These are phyloP conservation scores for Drosophila sordidula DNA, from an alignment of 2,888 invertebrate species.

Conservation along the genomic window DNA sequence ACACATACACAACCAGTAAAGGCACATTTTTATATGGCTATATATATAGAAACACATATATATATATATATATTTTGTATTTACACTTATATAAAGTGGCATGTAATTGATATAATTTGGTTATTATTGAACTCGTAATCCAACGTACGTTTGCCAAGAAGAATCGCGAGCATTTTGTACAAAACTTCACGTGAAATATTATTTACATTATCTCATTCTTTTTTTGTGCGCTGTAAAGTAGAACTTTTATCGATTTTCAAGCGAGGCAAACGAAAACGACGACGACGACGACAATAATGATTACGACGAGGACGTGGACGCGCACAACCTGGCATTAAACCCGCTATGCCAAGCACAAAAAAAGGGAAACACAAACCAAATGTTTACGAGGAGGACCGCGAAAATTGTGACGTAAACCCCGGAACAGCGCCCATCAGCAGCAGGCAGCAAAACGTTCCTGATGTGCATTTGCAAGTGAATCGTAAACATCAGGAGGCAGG, in stretches of 20 bases:
- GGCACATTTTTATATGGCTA: slow-evolving; percentile 20
- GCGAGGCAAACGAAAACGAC: not conserved
- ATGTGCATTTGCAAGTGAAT: slow-evolving; percentile 10
- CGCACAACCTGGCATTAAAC: not conserved
- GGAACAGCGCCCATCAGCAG: not conserved
- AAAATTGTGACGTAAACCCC: slow-evolving; percentile 30
- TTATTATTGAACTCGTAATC: slow-evolving; percentile 22
- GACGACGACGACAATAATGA: not conserved
- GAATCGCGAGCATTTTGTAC: slow-evolving; percentile 45
- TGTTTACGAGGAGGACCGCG: slow-evolving; percentile 18
- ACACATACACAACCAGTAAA: slow-evolving; percentile 17
- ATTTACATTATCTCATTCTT: slow-evolving; percentile 17
- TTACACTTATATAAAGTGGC: slow-evolving; percentile 35
- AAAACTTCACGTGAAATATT: slow-evolving; percentile 20
- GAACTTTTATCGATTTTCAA: slow-evolving; percentile 53
- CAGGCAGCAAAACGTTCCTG: slow-evolving; percentile 11
- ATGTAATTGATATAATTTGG: slow-evolving; percentile 34
- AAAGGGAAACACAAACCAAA: slow-evolving; percentile 22
- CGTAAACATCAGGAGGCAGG: slow-evolving; percentile 21
- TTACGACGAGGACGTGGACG: not conserved
- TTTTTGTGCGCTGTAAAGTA: not conserved
- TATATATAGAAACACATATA: slow-evolving; percentile 19
- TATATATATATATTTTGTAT: slow-evolving; percentile 33
- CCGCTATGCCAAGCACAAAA: not conserved
- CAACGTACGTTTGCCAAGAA: slow-evolving; percentile 37